phyloP scores from a whole-genome alignment of 2,888 invertebrate genomes.

The Sympetrum striolatum region DNA sequence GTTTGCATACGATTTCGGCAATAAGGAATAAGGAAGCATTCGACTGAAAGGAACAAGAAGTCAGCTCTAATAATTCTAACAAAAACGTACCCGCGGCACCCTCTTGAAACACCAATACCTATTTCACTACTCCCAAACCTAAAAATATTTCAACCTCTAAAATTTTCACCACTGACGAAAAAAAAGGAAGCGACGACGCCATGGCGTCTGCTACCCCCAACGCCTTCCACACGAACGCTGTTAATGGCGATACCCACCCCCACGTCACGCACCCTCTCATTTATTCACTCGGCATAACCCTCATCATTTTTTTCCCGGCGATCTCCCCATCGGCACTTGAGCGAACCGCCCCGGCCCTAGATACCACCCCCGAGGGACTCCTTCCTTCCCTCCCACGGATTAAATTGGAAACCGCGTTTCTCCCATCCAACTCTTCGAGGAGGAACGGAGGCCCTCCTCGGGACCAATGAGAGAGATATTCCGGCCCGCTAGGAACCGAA shows the following conservation, averaged over 20 bases:
- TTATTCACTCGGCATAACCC: neutral
- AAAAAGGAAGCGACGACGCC: neutral
- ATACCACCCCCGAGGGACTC: neutral
- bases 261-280: neutral
- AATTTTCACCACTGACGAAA: neutral
- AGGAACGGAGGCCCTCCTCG: neutral
- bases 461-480: neutral
- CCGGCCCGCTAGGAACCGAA: too few relatives aligned
- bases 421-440: neutral
- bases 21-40: too few relatives aligned
- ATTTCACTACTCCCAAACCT: too few relatives aligned
- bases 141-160: neutral
- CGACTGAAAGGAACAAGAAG: too few relatives aligned
- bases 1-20: too few relatives aligned
- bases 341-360: neutral
- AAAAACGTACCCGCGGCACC: too few relatives aligned
- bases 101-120: too few relatives aligned
- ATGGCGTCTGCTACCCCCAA: neutral
- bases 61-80: too few relatives aligned
- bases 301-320: neutral
- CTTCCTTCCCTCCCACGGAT: neutral
- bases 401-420: neutral
- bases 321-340: neutral
- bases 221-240: neutral
- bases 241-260: neutral